phyloP scores from a whole-genome alignment of 2,888 invertebrate genomes.

The Epistrophe eligans region DNA sequence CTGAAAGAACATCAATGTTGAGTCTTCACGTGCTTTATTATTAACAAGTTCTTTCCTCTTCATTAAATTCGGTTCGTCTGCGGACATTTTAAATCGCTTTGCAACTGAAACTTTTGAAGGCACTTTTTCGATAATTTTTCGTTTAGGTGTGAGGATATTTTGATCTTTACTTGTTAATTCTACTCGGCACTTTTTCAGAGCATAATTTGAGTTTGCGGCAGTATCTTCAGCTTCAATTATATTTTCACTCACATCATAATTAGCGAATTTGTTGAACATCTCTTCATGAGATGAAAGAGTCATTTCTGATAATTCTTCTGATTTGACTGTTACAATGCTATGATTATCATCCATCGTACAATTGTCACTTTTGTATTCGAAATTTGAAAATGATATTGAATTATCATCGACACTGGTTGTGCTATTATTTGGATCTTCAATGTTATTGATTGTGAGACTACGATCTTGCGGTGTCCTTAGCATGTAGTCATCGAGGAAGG shows the following conservation, averaged over 20 bases:
- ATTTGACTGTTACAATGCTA: not conserved
- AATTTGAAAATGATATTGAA: not conserved
- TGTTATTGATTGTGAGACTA: not conserved
- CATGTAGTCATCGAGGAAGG: conserved; percentile 5
- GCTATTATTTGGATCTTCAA: not conserved
- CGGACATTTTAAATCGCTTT: not conserved
- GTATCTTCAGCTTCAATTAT: not conserved
- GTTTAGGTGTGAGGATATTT: not conserved
- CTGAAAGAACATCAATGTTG: not conserved
- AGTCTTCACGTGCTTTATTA: not conserved
- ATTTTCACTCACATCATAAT: not conserved
- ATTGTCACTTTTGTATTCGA: not conserved
- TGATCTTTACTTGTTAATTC: not conserved
- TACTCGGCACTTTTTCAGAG: not conserved
- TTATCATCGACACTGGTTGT: not conserved
- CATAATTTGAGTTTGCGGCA: not conserved
- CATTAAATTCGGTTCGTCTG: not conserved
- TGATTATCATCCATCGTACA: not conserved
- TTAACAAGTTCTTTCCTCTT: not conserved
- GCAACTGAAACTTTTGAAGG: not conserved
- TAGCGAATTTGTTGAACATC: not conserved
- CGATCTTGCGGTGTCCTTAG: not conserved
- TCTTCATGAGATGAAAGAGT: not conserved
- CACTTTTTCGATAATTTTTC: not conserved
- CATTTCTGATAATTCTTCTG: not conserved